Conservation (phyloP, 1,140 invertebrate species). For the Camponotus pennsylvanicus region DNA sequence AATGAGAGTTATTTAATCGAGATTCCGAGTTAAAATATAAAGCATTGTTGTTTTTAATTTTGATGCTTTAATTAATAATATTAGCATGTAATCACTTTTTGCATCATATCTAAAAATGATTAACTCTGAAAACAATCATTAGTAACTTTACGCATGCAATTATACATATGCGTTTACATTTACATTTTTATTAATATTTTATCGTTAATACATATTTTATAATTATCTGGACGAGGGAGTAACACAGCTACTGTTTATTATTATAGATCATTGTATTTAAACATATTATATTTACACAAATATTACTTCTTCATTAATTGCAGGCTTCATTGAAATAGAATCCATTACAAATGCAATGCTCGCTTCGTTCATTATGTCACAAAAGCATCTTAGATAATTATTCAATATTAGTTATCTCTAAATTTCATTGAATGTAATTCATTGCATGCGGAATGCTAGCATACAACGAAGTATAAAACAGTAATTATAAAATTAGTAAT, state of each 20-base stretch:
- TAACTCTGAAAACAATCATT: slow-evolving; percentile 17
- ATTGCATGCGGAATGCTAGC: slow-evolving; percentile 76
- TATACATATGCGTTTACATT: slow-evolving; percentile 29
- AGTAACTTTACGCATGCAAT: slow-evolving; percentile 30
- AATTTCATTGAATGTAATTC: slow-evolving; percentile 39
- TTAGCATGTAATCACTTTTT: slow-evolving; percentile 30
- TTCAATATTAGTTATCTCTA: slow-evolving; percentile 2
- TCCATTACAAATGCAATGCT: slow-evolving; percentile 35
- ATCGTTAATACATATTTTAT: slow-evolving; percentile 4
- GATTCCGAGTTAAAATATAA: slow-evolving; percentile 11
- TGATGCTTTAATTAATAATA: slow-evolving; percentile 24
- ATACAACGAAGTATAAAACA: background rate
- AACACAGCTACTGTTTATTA: background rate
- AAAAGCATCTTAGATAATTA: slow-evolving; percentile 32
- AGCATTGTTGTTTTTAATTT: background rate
- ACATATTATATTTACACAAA: background rate
- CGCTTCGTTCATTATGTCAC: slow-evolving; percentile 37
- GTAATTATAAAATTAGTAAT: no score
- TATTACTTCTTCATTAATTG: background rate
- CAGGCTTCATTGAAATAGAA: slow-evolving; percentile 23
- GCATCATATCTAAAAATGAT: slow-evolving; percentile 11
- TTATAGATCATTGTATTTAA: background rate
- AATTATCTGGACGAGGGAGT: slow-evolving; percentile 23
- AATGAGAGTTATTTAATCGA: background rate
- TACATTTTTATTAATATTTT: slow-evolving; percentile 2